Evolutionary conservation across 2,797 vertebrate species (phyloP), one percentile per base, ranked within the genome.

Genomic region (Pipistrellus nathusii): DNA sequence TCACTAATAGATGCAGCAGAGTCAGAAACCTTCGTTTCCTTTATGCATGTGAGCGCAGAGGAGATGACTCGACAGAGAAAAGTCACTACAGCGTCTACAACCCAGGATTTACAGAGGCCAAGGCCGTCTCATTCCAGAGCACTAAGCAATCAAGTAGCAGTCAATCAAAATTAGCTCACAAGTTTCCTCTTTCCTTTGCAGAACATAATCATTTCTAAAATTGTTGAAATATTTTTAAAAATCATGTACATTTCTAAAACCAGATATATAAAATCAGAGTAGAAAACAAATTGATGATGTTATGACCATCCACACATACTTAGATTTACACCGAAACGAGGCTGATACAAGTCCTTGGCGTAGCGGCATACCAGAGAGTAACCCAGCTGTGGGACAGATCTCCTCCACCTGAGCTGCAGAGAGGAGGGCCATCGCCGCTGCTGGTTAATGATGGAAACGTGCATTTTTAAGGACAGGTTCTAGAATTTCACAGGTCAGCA

Each of bases 191-290:
- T 41, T 78, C 7, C 14, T 6, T 55, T 25, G 32, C 12, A 85
- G n/a, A 80, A 46, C 48, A 48, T 44, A 48, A 53, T 71, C 72
- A 69, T 73, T 88, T 71, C 15, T 46, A 89, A 95, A 93, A 25
- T 21, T 12, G 32, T 80, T 73, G 64, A 88, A 83, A 41, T 94
- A 38, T 73, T 66, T 93, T 11, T 72, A 86, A 91, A 88, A 72
- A 73, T 92, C 51, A 48, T 75, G 18, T 57, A 32, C 77, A 21
- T 20, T 80, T 77, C 27, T 35, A 91, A 72, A 88, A 27, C 46
- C 35, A 73, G 71, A 86, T 55, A 15, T n/a, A 18, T 62, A 77
- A 72, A 62, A 64, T 80, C 20, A 66, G 59, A 57, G 62, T 77
- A 35, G 88, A 88, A 62, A 84, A 14, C 44, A 85, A 95, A 14